Evolutionary conservation across 2,888 invertebrate genomes (phyloP).

Genomic region (Aphidoletes aphidimyza): DNA sequence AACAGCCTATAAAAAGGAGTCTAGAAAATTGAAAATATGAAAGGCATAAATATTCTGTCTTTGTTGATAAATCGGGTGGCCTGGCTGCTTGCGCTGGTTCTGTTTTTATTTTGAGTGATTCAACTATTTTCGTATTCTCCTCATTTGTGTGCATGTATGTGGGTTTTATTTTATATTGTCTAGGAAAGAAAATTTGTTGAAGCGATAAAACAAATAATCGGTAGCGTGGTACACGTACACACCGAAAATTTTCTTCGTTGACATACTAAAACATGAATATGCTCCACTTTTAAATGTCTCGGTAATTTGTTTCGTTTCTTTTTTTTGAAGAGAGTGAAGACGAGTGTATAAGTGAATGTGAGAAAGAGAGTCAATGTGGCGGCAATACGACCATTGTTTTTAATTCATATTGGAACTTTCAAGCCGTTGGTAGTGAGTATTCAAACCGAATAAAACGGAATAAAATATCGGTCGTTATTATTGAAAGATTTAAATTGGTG

Average conservation of each 20-base stretch:
- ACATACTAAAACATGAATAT: slow-evolving; percentile 41
- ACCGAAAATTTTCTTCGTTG: slow-evolving; percentile 29
- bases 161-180: background rate
- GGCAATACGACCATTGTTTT: background rate
- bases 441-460: too few species aligned
- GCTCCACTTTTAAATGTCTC: slow-evolving; percentile 38
- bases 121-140: slow-evolving; percentile 46
- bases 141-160: background rate
- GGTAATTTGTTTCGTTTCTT: background rate
- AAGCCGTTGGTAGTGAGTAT: background rate
- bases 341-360: too few species aligned
- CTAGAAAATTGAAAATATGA: background rate
- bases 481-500: too few species aligned
- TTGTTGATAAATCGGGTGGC: slow-evolving; percentile 8
- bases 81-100: background rate
- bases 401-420: background rate
- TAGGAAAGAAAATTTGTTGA: background rate
- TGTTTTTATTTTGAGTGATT: too few species aligned
- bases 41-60: slow-evolving; percentile 11
- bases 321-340: too few species aligned
- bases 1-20: background rate
- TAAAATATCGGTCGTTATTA: too few species aligned
- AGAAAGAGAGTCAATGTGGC: slow-evolving; percentile 9
- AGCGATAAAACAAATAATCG: slow-evolving; percentile 41
- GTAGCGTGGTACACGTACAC: slow-evolving; percentile 41